Percentiles rank a stretch among this genome's conserved stretches.
These are phyloP conservation scores for Eupithecia abbreviata DNA, from an alignment of 2,888 invertebrate genomes.

Conservation along the genomic window DNA sequence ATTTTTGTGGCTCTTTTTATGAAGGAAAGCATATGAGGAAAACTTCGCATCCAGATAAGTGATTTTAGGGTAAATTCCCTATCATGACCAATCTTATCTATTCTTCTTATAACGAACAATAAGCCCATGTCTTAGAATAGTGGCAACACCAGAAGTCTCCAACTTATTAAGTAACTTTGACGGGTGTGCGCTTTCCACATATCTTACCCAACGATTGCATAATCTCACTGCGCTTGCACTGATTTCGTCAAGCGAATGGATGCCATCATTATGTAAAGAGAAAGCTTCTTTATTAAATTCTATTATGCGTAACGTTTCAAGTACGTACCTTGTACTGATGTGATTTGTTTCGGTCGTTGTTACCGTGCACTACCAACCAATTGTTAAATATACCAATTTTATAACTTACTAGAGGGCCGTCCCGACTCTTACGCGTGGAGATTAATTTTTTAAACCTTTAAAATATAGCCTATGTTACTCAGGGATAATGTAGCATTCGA, in stretches of 20 bases:
- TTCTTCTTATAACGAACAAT: neutral
- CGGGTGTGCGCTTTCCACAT: conserved; percentile 53
- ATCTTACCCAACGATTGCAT: conserved; percentile 56
- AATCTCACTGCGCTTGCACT: conserved; percentile 61
- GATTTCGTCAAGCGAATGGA: conserved; percentile 75
- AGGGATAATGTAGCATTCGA: too few species aligned
- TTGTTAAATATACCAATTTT: neutral
- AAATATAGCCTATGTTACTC: too few species aligned
- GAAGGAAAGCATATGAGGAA: neutral
- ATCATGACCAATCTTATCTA: neutral
- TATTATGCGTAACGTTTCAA: conserved; percentile 49
- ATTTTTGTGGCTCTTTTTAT: neutral
- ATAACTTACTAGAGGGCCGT: too few species aligned
- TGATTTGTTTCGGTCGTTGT: conserved; percentile 20
- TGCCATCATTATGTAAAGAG: conserved; percentile 74
- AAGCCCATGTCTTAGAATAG: neutral
- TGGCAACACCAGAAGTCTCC: conserved; percentile 30
- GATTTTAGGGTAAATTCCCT: neutral
- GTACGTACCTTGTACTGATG: conserved; percentile 30
- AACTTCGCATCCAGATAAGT: neutral
- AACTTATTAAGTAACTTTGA: conserved; percentile 41
- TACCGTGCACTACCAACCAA: neutral
- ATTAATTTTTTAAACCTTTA: too few species aligned
- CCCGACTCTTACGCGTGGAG: too few species aligned
- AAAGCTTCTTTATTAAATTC: conserved; percentile 68